A percentile compares a stretch with the other conserved stretches of the same genome.
phyloP scores from a whole-genome alignment of 2,113 vertebrate genomes.

The Zosterops japonicus region DNA sequence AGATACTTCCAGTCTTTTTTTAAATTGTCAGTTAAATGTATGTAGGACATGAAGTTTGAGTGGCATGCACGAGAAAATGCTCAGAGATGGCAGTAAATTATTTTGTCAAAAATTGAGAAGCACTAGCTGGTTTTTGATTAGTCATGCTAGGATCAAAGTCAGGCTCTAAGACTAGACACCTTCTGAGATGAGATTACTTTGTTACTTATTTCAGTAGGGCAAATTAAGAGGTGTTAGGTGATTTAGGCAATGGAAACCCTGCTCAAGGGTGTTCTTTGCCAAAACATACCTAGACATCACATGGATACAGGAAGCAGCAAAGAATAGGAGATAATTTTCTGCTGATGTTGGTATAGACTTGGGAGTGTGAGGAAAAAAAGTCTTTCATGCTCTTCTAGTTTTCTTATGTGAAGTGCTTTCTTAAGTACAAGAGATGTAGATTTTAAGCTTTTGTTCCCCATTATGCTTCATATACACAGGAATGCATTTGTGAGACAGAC shows the following conservation, averaged over 20 bases:
- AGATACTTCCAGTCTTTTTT: background rate
- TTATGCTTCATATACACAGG: background rate
- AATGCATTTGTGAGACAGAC: background rate
- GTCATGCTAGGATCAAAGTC: background rate
- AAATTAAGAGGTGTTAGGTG: background rate
- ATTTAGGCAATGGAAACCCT: background rate
- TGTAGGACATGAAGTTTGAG: background rate
- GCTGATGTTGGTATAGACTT: background rate
- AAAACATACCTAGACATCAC: background rate
- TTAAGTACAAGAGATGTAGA: background rate
- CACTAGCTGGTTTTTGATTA: background rate
- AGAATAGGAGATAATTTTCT: background rate
- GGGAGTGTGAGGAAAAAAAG: background rate
- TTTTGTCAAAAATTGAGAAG: background rate
- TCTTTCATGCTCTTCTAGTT: background rate
- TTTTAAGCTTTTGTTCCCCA: background rate
- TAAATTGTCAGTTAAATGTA: background rate
- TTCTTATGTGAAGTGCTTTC: background rate
- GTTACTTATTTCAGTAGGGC: background rate
- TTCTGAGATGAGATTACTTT: background rate
- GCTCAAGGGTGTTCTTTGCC: background rate
- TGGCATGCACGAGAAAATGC: background rate
- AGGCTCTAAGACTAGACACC: background rate
- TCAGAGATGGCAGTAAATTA: background rate
- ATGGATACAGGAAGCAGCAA: background rate